These are phyloP conservation scores for Sclerodermus sp. DNA, from an alignment of 2,888 invertebrate genomes.

Conservation along the genomic window DNA sequence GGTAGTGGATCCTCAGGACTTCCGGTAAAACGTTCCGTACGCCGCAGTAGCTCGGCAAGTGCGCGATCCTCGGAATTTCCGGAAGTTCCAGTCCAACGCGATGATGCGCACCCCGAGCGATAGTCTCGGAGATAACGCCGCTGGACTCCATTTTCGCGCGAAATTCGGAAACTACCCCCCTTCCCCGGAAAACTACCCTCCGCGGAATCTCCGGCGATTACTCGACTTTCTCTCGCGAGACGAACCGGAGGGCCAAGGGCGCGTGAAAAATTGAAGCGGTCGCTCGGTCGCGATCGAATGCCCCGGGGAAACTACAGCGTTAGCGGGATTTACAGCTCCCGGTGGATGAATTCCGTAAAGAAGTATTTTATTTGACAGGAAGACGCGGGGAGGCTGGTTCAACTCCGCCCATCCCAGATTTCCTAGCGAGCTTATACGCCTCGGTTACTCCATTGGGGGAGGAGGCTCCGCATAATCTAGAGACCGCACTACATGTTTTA, in stretches of 20 bases:
- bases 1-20: slow-evolving; percentile 7
- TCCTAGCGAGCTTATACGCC: slow-evolving; percentile 26
- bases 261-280: too few species aligned
- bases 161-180: too few species aligned
- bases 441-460: slow-evolving; percentile 14
- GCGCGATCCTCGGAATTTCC: too few species aligned
- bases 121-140: too few species aligned
- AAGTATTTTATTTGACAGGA: slow-evolving; percentile 36
- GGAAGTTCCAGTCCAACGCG: too few species aligned
- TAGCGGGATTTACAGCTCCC: slow-evolving; percentile 12
- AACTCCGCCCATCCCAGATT: slow-evolving; percentile 35
- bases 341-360: slow-evolving; percentile 28
- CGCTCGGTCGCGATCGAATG: too few species aligned
- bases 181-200: too few species aligned
- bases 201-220: too few species aligned
- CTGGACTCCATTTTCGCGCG: too few species aligned
- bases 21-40: slow-evolving; percentile 13
- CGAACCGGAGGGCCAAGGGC: too few species aligned
- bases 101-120: too few species aligned
- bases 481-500: slow-evolving; percentile 42
- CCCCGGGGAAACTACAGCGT: neutral
- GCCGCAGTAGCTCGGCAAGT: slow-evolving; percentile 21
- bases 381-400: slow-evolving; percentile 24
- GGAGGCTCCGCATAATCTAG: slow-evolving; percentile 30
- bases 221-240: too few species aligned